Evolutionary conservation across 2,888 invertebrate genomes (phyloP).

Genomic region (Ptychoptera albimana): DNA sequence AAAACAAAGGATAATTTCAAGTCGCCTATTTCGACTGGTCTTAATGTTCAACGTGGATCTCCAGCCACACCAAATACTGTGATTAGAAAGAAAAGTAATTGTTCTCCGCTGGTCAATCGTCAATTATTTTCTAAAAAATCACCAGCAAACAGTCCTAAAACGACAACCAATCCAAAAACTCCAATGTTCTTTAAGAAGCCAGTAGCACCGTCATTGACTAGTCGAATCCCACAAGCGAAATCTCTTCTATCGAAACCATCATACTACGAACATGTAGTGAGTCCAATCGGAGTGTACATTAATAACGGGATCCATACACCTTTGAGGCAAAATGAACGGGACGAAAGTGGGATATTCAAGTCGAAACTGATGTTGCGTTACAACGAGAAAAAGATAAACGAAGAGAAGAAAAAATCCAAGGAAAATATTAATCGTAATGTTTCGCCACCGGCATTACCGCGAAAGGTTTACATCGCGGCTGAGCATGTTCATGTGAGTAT

Average conservation of each 20-base stretch:
- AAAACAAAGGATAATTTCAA: no score
- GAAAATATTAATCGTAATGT: neutral
- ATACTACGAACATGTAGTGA: constrained; percentile 24
- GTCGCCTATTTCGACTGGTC: no score
- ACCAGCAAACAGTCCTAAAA: neutral
- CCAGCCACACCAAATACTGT: constrained; percentile 11
- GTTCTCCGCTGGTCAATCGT: no score
- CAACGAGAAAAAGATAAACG: constrained; percentile 2
- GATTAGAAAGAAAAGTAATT: constrained; percentile 7
- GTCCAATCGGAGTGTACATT: constrained; percentile 30
- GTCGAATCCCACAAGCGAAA: constrained; percentile 8
- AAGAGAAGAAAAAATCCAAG: neutral
- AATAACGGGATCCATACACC: constrained; percentile 27
- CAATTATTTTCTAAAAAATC: neutral
- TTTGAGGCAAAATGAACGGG: constrained; percentile 16
- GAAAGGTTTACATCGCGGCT: constrained; percentile 26
- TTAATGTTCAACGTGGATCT: neutral
- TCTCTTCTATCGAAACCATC: constrained; percentile 3
- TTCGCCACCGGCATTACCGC: constrained; percentile 16
- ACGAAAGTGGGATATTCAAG: neutral
- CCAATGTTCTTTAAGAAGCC: constrained; percentile 15
- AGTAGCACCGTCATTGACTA: neutral
- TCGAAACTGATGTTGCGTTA: neutral
- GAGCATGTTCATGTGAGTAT: constrained; percentile 22
- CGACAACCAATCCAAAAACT: neutral